Evolutionary conservation across 2,113 vertebrate species (phyloP), one percentile per base, ranked within the genome.

Genomic region (Phrynosoma platyrhinos): DNA sequence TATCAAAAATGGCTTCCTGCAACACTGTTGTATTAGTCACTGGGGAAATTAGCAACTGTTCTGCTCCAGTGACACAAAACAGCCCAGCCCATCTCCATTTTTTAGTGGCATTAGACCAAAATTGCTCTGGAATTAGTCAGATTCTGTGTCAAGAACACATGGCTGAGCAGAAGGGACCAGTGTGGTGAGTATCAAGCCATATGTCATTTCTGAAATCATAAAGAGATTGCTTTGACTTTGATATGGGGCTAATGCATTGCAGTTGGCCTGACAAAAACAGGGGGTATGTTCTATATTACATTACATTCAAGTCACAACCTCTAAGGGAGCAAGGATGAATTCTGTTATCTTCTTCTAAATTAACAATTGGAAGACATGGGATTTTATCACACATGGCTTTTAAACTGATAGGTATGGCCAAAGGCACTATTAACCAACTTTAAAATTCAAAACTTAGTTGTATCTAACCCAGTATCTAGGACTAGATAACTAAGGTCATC

Each of bases 21-120:
- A 91, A 92, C 55, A 58, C 87, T 92, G 69, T 87, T 94, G 23
- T 88, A 62, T 79, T 52, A 89, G 79, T 91, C 79, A 75, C 81
- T 87, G 91, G 83, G 92, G 93, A 94, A 92, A 88, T 75, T 83
- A 79, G 85, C 83, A 87, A 91, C 84, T 80, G 25, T 88, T 94
- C 87, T 0, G 0, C 82, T 87, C 86, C 74, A 58, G 32, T 93
- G 93, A 90, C 86, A 74, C 81, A 86, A 92, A 94, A 92, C 14
- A 95, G 88, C 88, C 23, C 75, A 84, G 86, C 85, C 25, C 21
- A 30, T 86, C 90, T 92, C 92, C 92, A 90, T 42, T 68, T 76
- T 47, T 83, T 71, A 91, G 21, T 84, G 78, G 25, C 71, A 79
- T 25, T 69, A 84, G 92, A 87, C 77, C 4, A 58, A 55, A 80